Evolutionary conservation across 2,797 vertebrate genomes (phyloP).

Genomic region (Anabacerthia variegaticeps): DNA sequence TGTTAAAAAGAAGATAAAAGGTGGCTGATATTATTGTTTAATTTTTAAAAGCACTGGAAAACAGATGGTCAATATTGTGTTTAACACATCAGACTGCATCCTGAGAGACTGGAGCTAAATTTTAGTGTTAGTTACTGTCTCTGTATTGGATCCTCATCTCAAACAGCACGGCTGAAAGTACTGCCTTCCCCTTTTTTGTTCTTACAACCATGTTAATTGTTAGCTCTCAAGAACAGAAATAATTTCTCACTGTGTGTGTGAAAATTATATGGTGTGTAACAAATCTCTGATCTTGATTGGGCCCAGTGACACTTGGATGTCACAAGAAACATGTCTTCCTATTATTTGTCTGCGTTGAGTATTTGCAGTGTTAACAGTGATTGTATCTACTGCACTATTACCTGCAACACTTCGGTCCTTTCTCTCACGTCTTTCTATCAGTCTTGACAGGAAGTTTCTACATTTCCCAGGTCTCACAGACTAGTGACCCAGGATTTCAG

Average conservation of each 20-base stretch:
- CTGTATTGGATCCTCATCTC: background rate
- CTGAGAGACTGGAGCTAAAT: background rate
- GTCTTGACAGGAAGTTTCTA: background rate
- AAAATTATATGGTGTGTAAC: background rate
- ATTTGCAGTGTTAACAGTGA: background rate
- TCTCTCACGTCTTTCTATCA: background rate
- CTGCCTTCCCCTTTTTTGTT: background rate
- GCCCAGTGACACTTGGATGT: accelerated
- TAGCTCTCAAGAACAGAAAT: background rate
- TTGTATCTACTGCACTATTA: background rate
- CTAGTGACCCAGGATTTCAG: background rate
- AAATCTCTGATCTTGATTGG: background rate
- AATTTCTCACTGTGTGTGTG: background rate
- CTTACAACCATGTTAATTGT: background rate
- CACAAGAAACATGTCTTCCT: background rate
- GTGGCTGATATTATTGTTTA: background rate
- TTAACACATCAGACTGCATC: background rate
- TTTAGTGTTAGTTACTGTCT: background rate
- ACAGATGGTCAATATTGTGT: background rate
- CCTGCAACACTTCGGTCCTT: background rate
- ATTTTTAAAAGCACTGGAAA: background rate
- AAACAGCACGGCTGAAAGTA: background rate
- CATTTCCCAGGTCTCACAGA: background rate
- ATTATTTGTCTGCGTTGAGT: background rate
- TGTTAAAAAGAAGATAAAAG: background rate